Evolutionary conservation across 2,888 invertebrate genomes (phyloP), one percentile per base, ranked within the genome.

Genomic region (Meliscaeva auricollis): DNA sequence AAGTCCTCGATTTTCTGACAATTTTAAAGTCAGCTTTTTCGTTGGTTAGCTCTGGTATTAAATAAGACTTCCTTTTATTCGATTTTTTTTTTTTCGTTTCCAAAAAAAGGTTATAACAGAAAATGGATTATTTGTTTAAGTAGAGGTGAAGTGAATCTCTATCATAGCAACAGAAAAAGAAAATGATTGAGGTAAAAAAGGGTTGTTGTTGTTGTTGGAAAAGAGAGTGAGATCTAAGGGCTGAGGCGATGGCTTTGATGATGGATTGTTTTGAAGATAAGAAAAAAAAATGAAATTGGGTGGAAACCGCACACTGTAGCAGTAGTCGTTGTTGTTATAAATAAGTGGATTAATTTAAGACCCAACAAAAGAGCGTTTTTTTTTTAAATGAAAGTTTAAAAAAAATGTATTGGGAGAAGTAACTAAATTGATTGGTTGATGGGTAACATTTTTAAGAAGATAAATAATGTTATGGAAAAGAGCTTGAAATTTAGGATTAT

Each of bases 21-120:
- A 56, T 46, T 69, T 75, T 44, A 58, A 74, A 79, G 69, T 69
- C 52, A 46, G 41, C 50, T 35, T 9, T 15, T 22, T 58, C 13
- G 13, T 20, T 58, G 1, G 20, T 0, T 7, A 13, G 17, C 38
- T n/a, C 15, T 46, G 66, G 68, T 15, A 52, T 41, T 81, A 46
- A 72, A 68, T 48, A 68, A 72, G 52, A 60, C 38, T 15, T 32
- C 15, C 30, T 15, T 32, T 9, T n/a, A n/a, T n/a, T n/a, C n/a
- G n/a, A n/a, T n/a, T n/a, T n/a, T n/a, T n/a, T n/a, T n/a, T n/a
- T n/a, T n/a, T n/a, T n/a, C n/a, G n/a, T 52, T 26, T n/a, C n/a
- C 17, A 26, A 54, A 76, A 26, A 64, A 44, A 26, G 22, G 50
- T 35, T 38, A 46, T 38, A 11, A 38, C 32, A 26, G 46, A 11